Evolutionary conservation across 2,888 invertebrate genomes (phyloP).

Genomic region (Cancer borealis): DNA sequence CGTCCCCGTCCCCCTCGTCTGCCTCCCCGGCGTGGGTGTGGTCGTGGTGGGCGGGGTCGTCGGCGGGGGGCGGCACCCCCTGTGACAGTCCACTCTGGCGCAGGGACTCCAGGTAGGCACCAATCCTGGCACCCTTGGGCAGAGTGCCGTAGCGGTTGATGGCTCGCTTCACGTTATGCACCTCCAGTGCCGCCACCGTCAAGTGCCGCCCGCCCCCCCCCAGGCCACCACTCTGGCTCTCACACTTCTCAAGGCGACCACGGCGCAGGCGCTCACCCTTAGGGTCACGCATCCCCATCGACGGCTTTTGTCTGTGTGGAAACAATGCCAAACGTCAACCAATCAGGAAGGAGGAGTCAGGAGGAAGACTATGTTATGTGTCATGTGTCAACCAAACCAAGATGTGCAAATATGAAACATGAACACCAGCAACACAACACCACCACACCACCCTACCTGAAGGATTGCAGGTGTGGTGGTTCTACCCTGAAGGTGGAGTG

Average conservation of each 20-base stretch:
- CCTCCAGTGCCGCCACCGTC: constrained; percentile 87
- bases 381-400: not conserved
- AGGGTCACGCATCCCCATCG: constrained; percentile 57
- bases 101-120: constrained; percentile 96
- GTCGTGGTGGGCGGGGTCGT: constrained; percentile 53
- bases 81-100: constrained; percentile 86
- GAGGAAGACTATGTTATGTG: not conserved
- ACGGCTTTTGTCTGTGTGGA: constrained; percentile 66
- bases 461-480: constrained; percentile 72
- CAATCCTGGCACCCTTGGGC: constrained; percentile 97
- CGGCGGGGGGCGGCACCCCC: constrained; percentile 78
- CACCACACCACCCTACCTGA: constrained; percentile 57
- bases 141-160: constrained; percentile 97
- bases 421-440: not conserved
- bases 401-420: not conserved
- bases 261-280: constrained; percentile 70
- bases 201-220: constrained; percentile 65
- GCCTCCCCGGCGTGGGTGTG: constrained; percentile 58
- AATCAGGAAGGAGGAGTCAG: not conserved
- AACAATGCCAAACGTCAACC: not conserved
- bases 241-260: constrained; percentile 73
- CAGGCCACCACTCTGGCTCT: constrained; percentile 70
- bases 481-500: constrained; percentile 74
- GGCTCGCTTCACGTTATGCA: constrained; percentile 96
- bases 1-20: constrained; percentile 80